Evolutionary conservation across 2,888 invertebrate genomes (phyloP), one percentile per base, ranked within the genome.

Genomic region (Patella pellucida): DNA sequence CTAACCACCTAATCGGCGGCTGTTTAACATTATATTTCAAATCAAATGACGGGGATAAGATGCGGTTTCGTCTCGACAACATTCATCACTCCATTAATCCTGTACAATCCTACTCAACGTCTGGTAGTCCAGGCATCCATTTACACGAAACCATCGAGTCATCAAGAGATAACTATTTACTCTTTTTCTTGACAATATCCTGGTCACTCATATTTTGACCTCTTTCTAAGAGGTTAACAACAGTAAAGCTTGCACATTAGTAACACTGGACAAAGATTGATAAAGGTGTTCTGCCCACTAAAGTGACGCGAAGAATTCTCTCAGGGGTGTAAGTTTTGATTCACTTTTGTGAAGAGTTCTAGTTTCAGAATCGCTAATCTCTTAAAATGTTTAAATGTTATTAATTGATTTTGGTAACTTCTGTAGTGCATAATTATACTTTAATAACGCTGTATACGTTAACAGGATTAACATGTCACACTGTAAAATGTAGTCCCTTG

Each of bases 61-160:
- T 62, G 62, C 23, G 62, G 62, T 62, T 62, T 62, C 15, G 62
- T 62, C 62, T 62, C 62, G 62, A 62, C 62, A 23, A 23, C 62
- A 62, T 62, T 23, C 62, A 62, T 62, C 62, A 62, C 62, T 62
- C 12, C 62, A 62, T 23, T 62, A 62, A 62, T 62, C 62, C 62
- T 14, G 41, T 41, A 41, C 41, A 41, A 41, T 41, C 62, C 62
- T 62, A 23, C 62, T 62, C 62, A 12, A 62, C 23, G 19, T 62
- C 62, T 62, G 41, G 41, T 41, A 41, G 41, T 41, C 41, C 41
- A 41, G 41, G 41, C 41, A 41, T 41, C 41, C 41, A 41, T 41
- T 41, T 41, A 41, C 41, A 41, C 9, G 41, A 41, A 41, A 41
- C 41, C 41, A 41, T 9, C 41, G 41, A 41, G 41, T 41, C 41